Evolutionary conservation across 2,888 invertebrate genomes (phyloP).

Genomic region (Acronicta leporina): DNA sequence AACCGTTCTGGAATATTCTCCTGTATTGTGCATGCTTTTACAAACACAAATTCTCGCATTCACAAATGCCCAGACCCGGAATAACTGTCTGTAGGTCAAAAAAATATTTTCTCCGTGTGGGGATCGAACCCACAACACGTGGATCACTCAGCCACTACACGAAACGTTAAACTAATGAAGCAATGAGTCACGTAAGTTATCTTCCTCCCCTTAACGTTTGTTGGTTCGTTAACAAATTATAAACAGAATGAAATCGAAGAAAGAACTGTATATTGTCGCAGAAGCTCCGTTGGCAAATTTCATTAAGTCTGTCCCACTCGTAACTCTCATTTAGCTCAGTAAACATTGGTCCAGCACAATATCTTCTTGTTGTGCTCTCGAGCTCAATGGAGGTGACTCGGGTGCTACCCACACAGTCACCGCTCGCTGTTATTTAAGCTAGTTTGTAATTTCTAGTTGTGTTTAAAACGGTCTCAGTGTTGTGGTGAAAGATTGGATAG

Average conservation of each 20-base stretch:
- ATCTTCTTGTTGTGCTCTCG: slow-evolving; percentile 43
- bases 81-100: no score
- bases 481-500: no score
- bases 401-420: slow-evolving; percentile 5
- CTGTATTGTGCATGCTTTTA: no score
- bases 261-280: slow-evolving; percentile 9
- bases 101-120: no score
- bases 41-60: no score
- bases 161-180: no score
- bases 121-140: no score
- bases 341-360: slow-evolving; percentile 49
- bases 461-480: not conserved
- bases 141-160: no score
- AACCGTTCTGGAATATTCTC: no score
- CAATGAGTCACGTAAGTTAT: no score
- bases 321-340: slow-evolving; percentile 48
- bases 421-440: not conserved
- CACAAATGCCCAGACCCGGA: no score
- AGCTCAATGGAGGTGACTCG: slow-evolving; percentile 20
- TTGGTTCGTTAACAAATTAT: not conserved
- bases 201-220: no score
- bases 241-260: slow-evolving; percentile 9
- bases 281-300: slow-evolving; percentile 28
- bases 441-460: not conserved
- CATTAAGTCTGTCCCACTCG: slow-evolving; percentile 43